These are phyloP conservation scores for Lomographa bimaculata DNA, from an alignment of 2,888 invertebrate genomes.

Conservation along the genomic window DNA sequence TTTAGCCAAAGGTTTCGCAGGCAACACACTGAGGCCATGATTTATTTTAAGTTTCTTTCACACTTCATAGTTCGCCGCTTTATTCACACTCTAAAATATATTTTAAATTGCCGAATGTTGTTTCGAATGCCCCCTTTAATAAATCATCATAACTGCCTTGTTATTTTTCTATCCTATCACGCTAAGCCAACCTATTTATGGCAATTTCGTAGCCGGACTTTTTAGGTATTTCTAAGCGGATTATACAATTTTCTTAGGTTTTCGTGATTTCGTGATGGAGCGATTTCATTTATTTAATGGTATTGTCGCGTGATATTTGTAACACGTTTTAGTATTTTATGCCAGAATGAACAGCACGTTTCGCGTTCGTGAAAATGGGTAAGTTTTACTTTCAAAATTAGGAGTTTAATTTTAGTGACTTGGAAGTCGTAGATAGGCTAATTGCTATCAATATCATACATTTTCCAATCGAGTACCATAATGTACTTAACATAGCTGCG, in stretches of 20 bases:
- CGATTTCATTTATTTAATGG: conserved; percentile 9
- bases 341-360: neutral
- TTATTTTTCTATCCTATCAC: conserved; percentile 23
- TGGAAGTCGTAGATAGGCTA: no score
- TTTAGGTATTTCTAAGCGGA: conserved; percentile 2
- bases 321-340: conserved; percentile 7
- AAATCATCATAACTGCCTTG: conserved; percentile 21
- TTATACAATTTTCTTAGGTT: conserved; percentile 9
- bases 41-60: conserved; percentile 25
- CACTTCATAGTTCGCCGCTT: conserved; percentile 13
- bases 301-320: conserved; percentile 8
- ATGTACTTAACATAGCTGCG: no score
- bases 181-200: conserved; percentile 8
- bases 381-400: no score
- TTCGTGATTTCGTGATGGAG: conserved; percentile 11
- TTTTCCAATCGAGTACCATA: no score
- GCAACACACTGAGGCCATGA: conserved; percentile 13
- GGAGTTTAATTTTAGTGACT: no score
- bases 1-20: conserved; percentile 36
- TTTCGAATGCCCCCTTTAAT: no score
- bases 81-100: no score
- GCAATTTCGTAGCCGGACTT: neutral
- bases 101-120: no score
- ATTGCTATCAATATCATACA: no score
- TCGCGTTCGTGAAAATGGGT: no score